Percentiles rank a stretch among this genome's conserved stretches.
phyloP scores from a whole-genome alignment of 2,888 invertebrate genomes.

The Drosophila falleni region DNA sequence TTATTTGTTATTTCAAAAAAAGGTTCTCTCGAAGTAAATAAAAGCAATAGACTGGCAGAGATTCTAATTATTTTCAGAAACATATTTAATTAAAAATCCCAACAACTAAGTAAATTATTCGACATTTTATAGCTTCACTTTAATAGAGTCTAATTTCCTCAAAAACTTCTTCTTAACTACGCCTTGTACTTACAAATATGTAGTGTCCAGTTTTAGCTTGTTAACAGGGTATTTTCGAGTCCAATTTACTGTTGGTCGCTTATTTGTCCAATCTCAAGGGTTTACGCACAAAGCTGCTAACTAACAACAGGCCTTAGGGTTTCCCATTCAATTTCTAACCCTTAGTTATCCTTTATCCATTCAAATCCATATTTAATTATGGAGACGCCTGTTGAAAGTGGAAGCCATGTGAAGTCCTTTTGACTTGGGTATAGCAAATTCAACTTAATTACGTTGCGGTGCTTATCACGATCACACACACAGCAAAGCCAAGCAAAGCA shows the following conservation, averaged over 20 bases:
- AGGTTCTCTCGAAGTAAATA: too few species aligned
- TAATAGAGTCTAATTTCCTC: not conserved
- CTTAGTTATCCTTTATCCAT: constrained; percentile 17
- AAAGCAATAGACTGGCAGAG: too few species aligned
- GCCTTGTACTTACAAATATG: not conserved
- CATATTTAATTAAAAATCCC: too few species aligned
- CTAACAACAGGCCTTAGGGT: constrained; percentile 48
- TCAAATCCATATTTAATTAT: constrained; percentile 77
- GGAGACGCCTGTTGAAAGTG: constrained; percentile 21
- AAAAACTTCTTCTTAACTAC: not conserved
- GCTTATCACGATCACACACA: constrained; percentile 74
- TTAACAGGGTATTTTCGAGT: constrained; percentile 19
- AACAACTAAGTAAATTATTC: not conserved
- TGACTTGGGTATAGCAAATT: constrained; percentile 44
- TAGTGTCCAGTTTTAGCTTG: not conserved
- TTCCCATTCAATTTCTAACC: not conserved
- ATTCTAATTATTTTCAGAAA: too few species aligned
- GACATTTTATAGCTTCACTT: not conserved
- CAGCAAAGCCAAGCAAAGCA: constrained; percentile 1
- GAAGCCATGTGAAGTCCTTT: constrained; percentile 20
- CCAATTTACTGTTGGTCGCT: not conserved
- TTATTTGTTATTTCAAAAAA: too few species aligned
- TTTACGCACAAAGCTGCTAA: constrained; percentile 61
- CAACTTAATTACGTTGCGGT: constrained; percentile 73
- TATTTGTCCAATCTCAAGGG: constrained; percentile 23